These are phyloP conservation scores for Sapayoa aenigma DNA, from an alignment of 2,113 vertebrate species.

Conservation along the genomic window DNA sequence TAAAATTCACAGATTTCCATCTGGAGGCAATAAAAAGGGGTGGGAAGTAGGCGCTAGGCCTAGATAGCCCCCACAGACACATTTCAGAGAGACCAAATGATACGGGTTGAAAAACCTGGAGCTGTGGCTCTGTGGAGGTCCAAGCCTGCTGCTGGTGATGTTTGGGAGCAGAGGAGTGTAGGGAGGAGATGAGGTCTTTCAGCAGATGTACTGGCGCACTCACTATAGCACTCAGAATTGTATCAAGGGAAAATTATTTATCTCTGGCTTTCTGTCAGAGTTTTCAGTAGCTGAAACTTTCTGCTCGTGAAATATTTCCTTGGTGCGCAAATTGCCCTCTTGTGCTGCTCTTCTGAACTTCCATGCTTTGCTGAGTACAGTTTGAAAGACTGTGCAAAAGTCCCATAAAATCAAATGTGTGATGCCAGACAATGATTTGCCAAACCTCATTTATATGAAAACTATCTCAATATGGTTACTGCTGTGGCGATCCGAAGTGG, in stretches of 20 bases:
- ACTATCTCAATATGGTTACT: slow-evolving; percentile 19
- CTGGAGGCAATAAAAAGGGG: slow-evolving; percentile 48
- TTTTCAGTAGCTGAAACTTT: not conserved
- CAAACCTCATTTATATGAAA: slow-evolving; percentile 41
- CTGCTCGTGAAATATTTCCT: not conserved
- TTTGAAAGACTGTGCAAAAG: not conserved
- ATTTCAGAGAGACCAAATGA: not conserved
- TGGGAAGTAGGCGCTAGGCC: not conserved
- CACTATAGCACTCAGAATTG: not conserved
- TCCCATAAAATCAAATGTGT: not conserved
- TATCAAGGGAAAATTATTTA: not conserved
- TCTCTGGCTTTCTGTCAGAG: not conserved
- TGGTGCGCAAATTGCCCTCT: not conserved
- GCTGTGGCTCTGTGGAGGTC: not conserved
- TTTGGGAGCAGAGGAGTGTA: not conserved
- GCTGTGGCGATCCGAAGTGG: slow-evolving; percentile 8
- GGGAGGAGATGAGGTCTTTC: not conserved
- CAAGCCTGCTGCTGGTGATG: not conserved
- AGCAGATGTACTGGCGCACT: not conserved
- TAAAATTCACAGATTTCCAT: slow-evolving; percentile 37
- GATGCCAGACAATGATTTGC: slow-evolving; percentile 7
- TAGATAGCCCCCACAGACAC: slow-evolving; percentile 28
- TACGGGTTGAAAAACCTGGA: not conserved
- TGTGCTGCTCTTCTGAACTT: not conserved
- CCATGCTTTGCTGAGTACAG: not conserved